Percentiles rank a stretch among this genome's conserved stretches.
Conservation (phyloP, 2,888 invertebrate species). For the Parochlus steinenii region DNA sequence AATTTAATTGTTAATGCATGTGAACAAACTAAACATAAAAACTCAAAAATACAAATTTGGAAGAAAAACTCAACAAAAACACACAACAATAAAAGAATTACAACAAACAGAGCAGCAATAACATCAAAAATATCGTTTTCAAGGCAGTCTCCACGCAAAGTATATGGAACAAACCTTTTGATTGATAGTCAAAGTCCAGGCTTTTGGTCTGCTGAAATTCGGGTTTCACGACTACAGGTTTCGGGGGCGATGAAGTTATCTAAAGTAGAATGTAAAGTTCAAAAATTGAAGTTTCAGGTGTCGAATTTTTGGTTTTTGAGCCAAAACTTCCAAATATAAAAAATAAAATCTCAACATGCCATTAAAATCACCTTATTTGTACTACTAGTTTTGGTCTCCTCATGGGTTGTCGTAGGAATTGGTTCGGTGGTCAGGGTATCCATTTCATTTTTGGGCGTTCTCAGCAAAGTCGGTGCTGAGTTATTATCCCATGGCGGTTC, state of each 20-base stretch:
- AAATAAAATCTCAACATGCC: not conserved
- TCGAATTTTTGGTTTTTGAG: too few relatives aligned
- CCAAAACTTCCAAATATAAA: constrained; percentile 2
- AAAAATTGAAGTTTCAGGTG: constrained; percentile 1
- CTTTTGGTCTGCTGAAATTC: constrained; percentile 22
- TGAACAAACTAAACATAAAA: too few relatives aligned
- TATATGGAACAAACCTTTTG: constrained; percentile 19
- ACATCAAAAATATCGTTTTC: not conserved
- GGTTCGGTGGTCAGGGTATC: constrained; percentile 1
- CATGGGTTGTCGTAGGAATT: constrained; percentile 10
- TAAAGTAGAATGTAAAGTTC: constrained; percentile 14
- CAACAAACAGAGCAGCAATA: not conserved
- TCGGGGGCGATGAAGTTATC: too few relatives aligned
- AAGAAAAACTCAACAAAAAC: constrained; percentile 1
- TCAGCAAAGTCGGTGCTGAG: constrained; percentile 12
- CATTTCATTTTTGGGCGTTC: constrained; percentile 5
- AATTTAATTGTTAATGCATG: too few relatives aligned
- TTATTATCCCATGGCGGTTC: constrained; percentile 9
- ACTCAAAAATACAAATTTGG: too few relatives aligned
- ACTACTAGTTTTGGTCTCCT: constrained; percentile 13
- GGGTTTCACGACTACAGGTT: constrained; percentile 19
- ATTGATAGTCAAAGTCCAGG: constrained; percentile 21
- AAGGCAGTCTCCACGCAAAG: constrained; percentile 1
- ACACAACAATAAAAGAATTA: constrained; percentile 1
- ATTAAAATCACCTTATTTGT: constrained; percentile 11